Conservation (phyloP, 2,797 vertebrate species). For the Pseudochromis fuscus region DNA sequence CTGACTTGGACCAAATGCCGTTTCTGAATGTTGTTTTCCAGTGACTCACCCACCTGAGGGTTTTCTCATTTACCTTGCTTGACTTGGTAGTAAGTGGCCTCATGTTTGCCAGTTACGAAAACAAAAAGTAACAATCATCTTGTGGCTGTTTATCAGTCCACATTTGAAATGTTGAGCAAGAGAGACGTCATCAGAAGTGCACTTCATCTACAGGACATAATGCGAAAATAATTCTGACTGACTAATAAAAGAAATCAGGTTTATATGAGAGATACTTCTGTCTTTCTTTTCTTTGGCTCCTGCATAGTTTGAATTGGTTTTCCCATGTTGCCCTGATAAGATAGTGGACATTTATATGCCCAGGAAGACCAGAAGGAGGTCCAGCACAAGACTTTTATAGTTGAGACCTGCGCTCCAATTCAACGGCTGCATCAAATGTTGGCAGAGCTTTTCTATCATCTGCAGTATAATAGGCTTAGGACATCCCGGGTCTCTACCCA, state of each 20-base stretch:
- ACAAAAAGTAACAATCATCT: conserved; percentile 17
- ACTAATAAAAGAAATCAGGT: conserved; percentile 42
- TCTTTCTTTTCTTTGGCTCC: conserved; percentile 39
- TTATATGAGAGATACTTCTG: conserved; percentile 20
- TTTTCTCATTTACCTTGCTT: conserved; percentile 48
- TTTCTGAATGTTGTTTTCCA: conserved; percentile 53
- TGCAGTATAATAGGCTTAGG: conserved; percentile 35
- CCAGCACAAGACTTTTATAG: conserved; percentile 55
- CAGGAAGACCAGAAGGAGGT: conserved; percentile 42
- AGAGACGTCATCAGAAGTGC: conserved; percentile 19
- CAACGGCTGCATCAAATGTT: conserved; percentile 54
- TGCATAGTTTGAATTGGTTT: conserved; percentile 32
- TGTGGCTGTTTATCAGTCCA: conserved; percentile 44
- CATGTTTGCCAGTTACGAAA: conserved; percentile 50
- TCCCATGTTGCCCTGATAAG: conserved; percentile 50
- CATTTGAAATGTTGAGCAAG: conserved; percentile 6
- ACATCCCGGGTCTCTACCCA: conserved; percentile 35
- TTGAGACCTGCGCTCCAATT: conserved; percentile 42
- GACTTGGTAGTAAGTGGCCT: conserved; percentile 32
- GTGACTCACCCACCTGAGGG: conserved; percentile 27
- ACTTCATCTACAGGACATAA: conserved; percentile 1
- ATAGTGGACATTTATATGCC: conserved; percentile 53
- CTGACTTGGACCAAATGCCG: conserved; percentile 13
- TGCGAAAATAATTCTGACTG: conserved; percentile 36
- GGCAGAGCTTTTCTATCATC: conserved; percentile 55